Percentiles rank a stretch among this genome's conserved stretches.
phyloP scores from a whole-genome alignment of 2,888 invertebrate genomes.

The Drosophila neotestacea region DNA sequence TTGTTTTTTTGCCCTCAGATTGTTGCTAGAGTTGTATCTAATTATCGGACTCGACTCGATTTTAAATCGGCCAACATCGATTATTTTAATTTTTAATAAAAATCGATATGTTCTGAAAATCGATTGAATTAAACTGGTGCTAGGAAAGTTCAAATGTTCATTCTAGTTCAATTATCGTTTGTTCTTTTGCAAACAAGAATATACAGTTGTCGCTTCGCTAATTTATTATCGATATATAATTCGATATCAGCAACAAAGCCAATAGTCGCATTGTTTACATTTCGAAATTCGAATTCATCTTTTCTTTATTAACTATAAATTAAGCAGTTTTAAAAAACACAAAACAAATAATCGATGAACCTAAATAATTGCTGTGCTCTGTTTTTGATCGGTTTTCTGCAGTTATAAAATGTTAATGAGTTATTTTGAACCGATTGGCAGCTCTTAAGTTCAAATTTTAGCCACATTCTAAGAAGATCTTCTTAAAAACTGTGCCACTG shows the following conservation, averaged over 20 bases:
- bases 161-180: too few species aligned
- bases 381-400: neutral
- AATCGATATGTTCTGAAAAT: too few species aligned
- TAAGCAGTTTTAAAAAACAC: neutral
- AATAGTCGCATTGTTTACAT: neutral
- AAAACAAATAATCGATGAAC: neutral
- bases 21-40: neutral
- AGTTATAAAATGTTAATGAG: neutral
- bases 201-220: too few species aligned
- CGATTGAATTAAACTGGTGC: too few species aligned
- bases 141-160: too few species aligned
- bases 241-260: neutral
- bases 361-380: neutral
- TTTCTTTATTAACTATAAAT: neutral
- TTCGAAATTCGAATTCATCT: neutral
- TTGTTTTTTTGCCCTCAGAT: constrained; percentile 35
- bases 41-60: too few species aligned
- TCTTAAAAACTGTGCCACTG: neutral
- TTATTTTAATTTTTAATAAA: too few species aligned
- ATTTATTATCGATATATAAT: neutral
- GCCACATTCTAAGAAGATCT: neutral
- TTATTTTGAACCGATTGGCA: neutral
- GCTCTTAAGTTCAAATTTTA: neutral
- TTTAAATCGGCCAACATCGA: too few species aligned
- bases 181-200: too few species aligned